Evolutionary conservation across 1,140 invertebrate genomes (phyloP).

Genomic region (Hormaphis cornu): DNA sequence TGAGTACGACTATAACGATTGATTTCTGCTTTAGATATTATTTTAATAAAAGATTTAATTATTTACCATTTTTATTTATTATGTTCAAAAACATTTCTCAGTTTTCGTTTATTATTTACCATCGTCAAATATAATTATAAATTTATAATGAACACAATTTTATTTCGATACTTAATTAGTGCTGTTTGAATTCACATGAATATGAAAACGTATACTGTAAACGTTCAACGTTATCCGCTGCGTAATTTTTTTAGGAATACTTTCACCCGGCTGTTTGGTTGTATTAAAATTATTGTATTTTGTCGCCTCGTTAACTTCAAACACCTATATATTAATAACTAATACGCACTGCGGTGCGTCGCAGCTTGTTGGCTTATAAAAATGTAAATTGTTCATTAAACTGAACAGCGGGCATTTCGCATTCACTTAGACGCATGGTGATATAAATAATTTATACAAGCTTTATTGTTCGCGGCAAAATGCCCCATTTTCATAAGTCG

Average conservation of each 20-base stretch:
- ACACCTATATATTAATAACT: constrained; percentile 5
- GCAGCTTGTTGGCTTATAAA: not conserved
- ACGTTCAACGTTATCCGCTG: not conserved
- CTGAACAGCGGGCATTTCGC: constrained; percentile 21
- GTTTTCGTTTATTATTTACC: too few species aligned
- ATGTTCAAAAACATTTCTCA: too few species aligned
- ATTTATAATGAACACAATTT: too few species aligned
- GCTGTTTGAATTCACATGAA: too few species aligned
- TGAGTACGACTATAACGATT: too few species aligned
- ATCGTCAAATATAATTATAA: too few species aligned
- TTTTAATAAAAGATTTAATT: too few species aligned
- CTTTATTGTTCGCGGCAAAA: constrained; percentile 22
- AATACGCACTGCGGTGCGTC: too few species aligned
- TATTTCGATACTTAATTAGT: too few species aligned
- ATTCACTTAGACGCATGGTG: constrained; percentile 9
- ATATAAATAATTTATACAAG: constrained; percentile 24
- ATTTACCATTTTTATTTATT: too few species aligned
- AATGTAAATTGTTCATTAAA: constrained; percentile 32
- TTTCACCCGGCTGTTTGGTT: not conserved
- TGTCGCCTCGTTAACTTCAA: not conserved
- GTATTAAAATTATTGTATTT: constrained; percentile 12
- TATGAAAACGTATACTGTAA: not conserved
- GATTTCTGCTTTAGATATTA: too few species aligned
- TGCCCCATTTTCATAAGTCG: constrained; percentile 21
- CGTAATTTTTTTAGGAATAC: not conserved